Evolutionary conservation across 2,888 invertebrate genomes (phyloP).

Genomic region (Eulithis prunata): DNA sequence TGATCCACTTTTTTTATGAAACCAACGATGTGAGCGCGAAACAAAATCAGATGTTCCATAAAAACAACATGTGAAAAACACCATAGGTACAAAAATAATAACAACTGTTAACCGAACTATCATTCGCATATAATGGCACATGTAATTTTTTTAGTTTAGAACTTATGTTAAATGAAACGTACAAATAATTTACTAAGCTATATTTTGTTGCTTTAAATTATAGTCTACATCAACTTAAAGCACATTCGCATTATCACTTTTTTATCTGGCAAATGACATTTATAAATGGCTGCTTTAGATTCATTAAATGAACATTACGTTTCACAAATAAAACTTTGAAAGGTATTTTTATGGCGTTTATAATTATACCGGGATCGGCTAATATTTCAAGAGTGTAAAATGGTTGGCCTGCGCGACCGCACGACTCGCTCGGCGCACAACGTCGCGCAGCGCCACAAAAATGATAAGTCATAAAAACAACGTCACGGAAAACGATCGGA

Average conservation of each 20-base stretch:
- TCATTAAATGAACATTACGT: constrained; percentile 64
- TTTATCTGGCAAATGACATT: constrained; percentile 40
- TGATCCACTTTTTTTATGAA: too few relatives aligned
- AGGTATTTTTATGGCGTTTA: constrained; percentile 75
- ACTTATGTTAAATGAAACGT: too few relatives aligned
- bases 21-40: too few relatives aligned
- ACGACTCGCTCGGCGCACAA: constrained; percentile 47
- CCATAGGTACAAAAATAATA: too few relatives aligned
- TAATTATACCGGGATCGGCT: constrained; percentile 71
- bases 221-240: constrained; percentile 17
- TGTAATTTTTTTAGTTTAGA: too few relatives aligned
- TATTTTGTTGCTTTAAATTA: constrained; percentile 15
- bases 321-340: constrained; percentile 74
- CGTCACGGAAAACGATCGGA: constrained; percentile 84
- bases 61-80: too few relatives aligned
- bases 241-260: constrained; percentile 18
- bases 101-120: too few relatives aligned
- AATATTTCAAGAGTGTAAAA: constrained; percentile 70
- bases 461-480: constrained; percentile 84
- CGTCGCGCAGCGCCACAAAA: constrained; percentile 77
- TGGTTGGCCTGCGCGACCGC: constrained; percentile 58
- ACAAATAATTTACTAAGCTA: not conserved
- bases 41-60: too few relatives aligned
- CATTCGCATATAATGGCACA: too few relatives aligned
- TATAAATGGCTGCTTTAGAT: constrained; percentile 47